Evolutionary conservation across 2,113 vertebrate species (phyloP), one percentile per base, ranked within the genome.

Genomic region (Oreochromis spilurus): DNA sequence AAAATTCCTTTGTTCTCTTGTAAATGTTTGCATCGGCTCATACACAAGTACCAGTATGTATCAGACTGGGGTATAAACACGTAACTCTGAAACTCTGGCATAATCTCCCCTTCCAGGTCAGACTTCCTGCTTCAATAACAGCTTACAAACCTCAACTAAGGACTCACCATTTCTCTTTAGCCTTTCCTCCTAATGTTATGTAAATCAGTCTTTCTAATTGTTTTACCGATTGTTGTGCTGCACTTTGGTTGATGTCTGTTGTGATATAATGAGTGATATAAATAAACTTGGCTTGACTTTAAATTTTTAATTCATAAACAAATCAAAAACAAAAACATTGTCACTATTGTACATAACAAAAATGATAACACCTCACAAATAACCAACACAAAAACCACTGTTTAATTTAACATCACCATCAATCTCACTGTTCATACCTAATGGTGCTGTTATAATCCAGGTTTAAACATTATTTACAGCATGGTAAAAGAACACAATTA

Each of bases 291-390:
- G 0, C 21, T 72, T 29, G 67, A 72, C 21, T 72, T 72, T 6
- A 45, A 45, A 72, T 26, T 72, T 72, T 45, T 45, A 45, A 50
- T 77, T 50, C 4, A 50, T 29, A 50, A 50, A 77, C 26, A 50
- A 77, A 31, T n/a, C 24, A 77, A 50, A 72, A 77, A n/a, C 43
- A 45, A 45, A 72, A 72, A 26, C 19, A 11, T 40, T 77, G 14
- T 50, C 29, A 52, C 10, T 50, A 0, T 31, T 77, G 45, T 31
- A 77, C 26, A 75, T 29, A 7, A 29, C 19, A 45, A 31, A 75
- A 72, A 75, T 38, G 6, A 10, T n/a, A 38, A 65, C 60, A 21
- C 0, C 19, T 38, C 13, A 65, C 34, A 65, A 38, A 21, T 13
- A 38, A 65, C 40, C 14, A 75, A 75, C 40, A 75, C 40, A 72